A percentile compares a stretch with the other conserved stretches of the same genome.
Conservation (phyloP, 2,888 invertebrate genomes). For the Amorpha juglandis region DNA sequence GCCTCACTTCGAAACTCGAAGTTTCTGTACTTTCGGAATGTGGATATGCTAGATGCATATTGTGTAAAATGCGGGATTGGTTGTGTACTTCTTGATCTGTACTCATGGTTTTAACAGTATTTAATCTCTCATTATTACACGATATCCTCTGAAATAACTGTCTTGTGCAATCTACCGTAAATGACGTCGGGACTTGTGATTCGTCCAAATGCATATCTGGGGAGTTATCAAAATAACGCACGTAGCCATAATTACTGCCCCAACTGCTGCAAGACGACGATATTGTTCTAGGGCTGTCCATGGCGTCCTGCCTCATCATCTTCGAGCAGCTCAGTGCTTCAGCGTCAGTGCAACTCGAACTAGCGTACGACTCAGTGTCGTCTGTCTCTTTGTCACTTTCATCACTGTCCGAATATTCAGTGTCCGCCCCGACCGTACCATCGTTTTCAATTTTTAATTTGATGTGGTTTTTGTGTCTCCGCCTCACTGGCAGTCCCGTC, state of each 20-base stretch:
- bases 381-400: conserved; percentile 73
- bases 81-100: conserved; percentile 44
- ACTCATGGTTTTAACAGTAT: conserved; percentile 43
- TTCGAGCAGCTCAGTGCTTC: conserved; percentile 60
- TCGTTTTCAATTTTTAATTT: conserved; percentile 72
- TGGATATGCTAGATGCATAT: conserved; percentile 64
- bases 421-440: conserved; percentile 72
- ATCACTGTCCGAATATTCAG: conserved; percentile 73
- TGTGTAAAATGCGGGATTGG: conserved; percentile 45
- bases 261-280: conserved; percentile 82
- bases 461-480: conserved; percentile 76
- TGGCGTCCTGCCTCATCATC: conserved; percentile 85
- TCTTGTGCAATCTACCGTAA: conserved; percentile 72
- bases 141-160: conserved; percentile 62
- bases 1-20: conserved; percentile 82
- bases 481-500: conserved; percentile 72
- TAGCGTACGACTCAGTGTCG: conserved; percentile 70
- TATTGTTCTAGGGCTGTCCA: conserved; percentile 78
- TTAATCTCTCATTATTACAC: conserved; percentile 38
- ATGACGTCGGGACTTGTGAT: conserved; percentile 37
- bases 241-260: conserved; percentile 87
- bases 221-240: conserved; percentile 86
- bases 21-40: conserved; percentile 86
- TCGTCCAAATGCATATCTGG: conserved; percentile 70
- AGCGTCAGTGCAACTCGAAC: conserved; percentile 68